Base-by-base conservation (phyloP, 2,888 invertebrate genomes). In the Eupeodes luniger region DNA sequence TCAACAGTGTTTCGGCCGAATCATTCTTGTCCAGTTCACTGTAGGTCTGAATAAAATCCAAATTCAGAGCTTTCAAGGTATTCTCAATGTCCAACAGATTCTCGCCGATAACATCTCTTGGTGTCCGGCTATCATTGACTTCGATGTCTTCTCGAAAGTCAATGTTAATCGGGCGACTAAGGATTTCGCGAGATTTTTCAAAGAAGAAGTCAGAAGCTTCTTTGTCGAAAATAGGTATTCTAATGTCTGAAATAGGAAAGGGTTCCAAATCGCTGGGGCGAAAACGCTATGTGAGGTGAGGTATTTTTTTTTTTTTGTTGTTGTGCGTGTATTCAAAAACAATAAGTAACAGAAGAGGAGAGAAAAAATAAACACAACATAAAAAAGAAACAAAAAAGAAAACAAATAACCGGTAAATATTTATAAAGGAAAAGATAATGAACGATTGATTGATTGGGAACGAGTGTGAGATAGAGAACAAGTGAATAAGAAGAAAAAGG, bases 171-270 rank as follows among this genome's bases (percentile, higher is more conserved):
- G 96, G 96, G 70, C 95, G 95, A 53, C 95, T 95, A 3, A 96
- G 93, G 14, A 96, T 93, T 92, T 96, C 96, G 6, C 96, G 95
- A 0, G 96, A 96, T 91, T 96, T 96, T 53, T 96, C 96, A 91
- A 96, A 96, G 91, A 96, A 96, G 91, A 96, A 96, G 92, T 96
- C 96, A 0, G 96, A 96, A 12, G 95, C 96, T n/a, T 96, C 96
- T 92, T 96, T 96, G 92, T 96, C 96, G 95, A 96, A 96, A 16
- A 96, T 93, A 2, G 96, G 96, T 66, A 96, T 94, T 87, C 95
- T 94, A 78, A 95, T 93, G 81, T 94, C 93, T 64, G 92, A 91
- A 81, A 92, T 92, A 72, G 94, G 93, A 34, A 77, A 89, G 80
- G 94, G 94, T 90, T 95, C 94, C 67, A 95, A 93, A 90, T 95